These are phyloP conservation scores for Drosophila lini DNA, from an alignment of 1,140 invertebrate genomes.

Conservation along the genomic window DNA sequence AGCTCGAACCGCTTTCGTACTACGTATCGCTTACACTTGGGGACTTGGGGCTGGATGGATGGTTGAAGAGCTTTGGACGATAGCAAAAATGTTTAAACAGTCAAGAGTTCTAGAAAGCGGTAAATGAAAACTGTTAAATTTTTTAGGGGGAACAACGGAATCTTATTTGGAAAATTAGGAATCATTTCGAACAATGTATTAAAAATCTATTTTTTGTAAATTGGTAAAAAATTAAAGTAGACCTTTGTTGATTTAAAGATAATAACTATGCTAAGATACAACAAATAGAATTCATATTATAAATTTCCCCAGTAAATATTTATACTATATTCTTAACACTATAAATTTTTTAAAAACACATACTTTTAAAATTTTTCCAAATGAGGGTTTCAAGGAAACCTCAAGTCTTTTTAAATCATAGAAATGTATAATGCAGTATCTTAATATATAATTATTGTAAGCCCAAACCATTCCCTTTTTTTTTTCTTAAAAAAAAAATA, in stretches of 20 bases:
- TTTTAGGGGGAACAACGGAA: neutral
- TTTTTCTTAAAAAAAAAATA: no score
- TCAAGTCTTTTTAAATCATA: no score
- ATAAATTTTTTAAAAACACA: neutral
- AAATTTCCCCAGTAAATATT: neutral
- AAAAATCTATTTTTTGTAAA: neutral
- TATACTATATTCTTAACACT: neutral
- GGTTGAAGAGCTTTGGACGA: slow-evolving; percentile 38
- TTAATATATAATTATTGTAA: no score
- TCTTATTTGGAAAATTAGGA: neutral
- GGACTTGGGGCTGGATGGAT: slow-evolving; percentile 12
- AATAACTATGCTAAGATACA: neutral
- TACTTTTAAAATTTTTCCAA: neutral
- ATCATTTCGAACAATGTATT: neutral
- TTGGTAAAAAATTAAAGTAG: neutral
- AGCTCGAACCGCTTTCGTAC: slow-evolving; percentile 41
- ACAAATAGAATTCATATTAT: neutral
- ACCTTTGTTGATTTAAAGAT: neutral
- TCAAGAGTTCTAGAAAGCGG: slow-evolving; percentile 20
- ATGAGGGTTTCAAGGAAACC: no score
- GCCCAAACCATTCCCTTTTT: no score
- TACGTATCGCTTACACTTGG: slow-evolving; percentile 63
- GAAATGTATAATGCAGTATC: no score
- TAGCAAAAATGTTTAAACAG: slow-evolving; percentile 52
- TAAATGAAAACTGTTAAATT: slow-evolving; percentile 13